Evolutionary conservation across 2,888 invertebrate genomes (phyloP), one percentile per base, ranked within the genome.

Genomic region (Gonocerus acuteangulatus): DNA sequence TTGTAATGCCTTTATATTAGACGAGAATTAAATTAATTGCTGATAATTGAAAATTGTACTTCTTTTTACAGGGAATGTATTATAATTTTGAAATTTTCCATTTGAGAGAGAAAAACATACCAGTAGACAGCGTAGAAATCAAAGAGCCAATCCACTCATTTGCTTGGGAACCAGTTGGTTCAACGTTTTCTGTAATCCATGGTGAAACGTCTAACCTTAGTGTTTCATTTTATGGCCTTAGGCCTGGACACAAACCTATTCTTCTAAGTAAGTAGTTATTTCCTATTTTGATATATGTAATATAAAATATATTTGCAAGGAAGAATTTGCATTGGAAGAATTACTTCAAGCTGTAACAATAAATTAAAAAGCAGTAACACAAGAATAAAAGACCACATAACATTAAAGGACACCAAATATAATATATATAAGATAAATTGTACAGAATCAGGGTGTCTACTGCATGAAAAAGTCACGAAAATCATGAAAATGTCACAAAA

Each of bases 1-100:
- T n/a, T n/a, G n/a, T n/a, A 18, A 42, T 42, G 42, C 15, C 7
- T 11, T 34, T 7, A 2, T 32, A 39, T 23, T 36, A 54, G 22
- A 22, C 39, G 54, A 54, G n/a, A 42, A 36, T 13, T 54, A 39
- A 21, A 54, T 39, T 36, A 22, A 22, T 39, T 54, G 22, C 42
- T 54, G 39, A 54, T 22, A 36, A 36, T 42, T 9, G 11, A 13
- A 4, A 39, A n/a, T 39, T 15, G 6, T 47, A n/a, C 62, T 63
- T 52, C 13, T 21, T 62, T 56, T 68, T 70, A 36, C 70, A 77
- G 79, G 95, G 96, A 68, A 90, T 95, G 86, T 95, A 94, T 70
- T 95, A 92, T 76, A 97, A 96, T 74, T 95, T 99, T 76, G 99
- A 99, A 78, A 90, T 99, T 69, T 99, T 99, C 80, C 95, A 97